Percentiles rank a stretch among this genome's conserved stretches.
Conservation (phyloP, 2,888 invertebrate genomes). For the Desoria tigrina region DNA sequence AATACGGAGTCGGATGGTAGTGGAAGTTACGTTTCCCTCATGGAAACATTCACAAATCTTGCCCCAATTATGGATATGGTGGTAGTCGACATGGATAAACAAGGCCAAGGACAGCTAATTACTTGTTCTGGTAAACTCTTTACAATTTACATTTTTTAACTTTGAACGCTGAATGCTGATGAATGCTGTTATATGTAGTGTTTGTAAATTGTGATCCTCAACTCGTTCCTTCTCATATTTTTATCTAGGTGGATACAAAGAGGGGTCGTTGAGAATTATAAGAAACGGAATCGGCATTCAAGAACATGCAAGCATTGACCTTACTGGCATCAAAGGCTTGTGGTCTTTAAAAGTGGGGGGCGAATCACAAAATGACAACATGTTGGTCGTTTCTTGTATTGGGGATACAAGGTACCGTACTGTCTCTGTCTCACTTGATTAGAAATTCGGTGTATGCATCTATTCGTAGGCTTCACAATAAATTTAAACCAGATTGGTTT, state of each 20-base stretch:
- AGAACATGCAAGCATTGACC: slow-evolving; percentile 94
- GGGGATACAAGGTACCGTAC: slow-evolving; percentile 84
- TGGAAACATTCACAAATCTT: slow-evolving; percentile 96
- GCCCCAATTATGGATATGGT: slow-evolving; percentile 98
- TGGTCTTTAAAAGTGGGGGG: slow-evolving; percentile 85
- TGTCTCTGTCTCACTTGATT: slow-evolving; percentile 2
- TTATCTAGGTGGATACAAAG: slow-evolving; percentile 82
- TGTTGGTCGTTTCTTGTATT: slow-evolving; percentile 91
- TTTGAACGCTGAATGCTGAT: neutral
- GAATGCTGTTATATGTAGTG: neutral
- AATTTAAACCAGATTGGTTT: neutral
- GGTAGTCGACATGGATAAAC: slow-evolving; percentile 92
- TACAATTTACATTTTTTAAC: neutral
- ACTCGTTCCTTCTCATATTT: too few species aligned
- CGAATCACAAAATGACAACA: slow-evolving; percentile 72
- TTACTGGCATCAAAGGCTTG: slow-evolving; percentile 96
- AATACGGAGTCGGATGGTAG: slow-evolving; percentile 80
- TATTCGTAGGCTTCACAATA: too few species aligned
- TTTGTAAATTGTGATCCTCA: too few species aligned
- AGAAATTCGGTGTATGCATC: too few species aligned
- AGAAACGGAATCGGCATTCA: slow-evolving; percentile 98
- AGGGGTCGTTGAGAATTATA: slow-evolving; percentile 94
- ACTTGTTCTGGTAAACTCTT: slow-evolving; percentile 79
- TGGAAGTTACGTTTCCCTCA: slow-evolving; percentile 80
- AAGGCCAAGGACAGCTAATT: slow-evolving; percentile 96